Base-by-base conservation (phyloP, 2,888 invertebrate genomes). In the Heliconius hortense region DNA sequence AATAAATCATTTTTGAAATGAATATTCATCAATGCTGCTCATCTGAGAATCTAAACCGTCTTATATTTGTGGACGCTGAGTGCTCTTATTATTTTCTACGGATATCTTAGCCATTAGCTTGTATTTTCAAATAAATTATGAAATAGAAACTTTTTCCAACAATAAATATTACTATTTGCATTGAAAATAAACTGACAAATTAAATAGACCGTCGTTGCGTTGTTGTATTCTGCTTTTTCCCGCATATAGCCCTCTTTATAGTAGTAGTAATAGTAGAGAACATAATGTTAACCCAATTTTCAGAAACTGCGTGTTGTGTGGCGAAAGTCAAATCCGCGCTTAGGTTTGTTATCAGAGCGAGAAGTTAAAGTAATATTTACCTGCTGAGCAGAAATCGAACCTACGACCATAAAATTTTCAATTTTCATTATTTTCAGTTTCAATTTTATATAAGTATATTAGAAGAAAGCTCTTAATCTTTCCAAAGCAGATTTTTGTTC, bases 1-100 rank as follows among this genome's bases (percentile, higher is more conserved):
- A 79, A 79, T 78, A 79, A 79, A 78, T 79, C 76, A 79, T 73
- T 77, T 28, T 59, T 39, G 26, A 63, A 75, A 77, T 80, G 80
- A 80, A 81, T 81, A 80, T 79, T 80, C 79, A 80, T 79, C 75
- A 39, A 75, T 76, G 74, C 75, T 78, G 77, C 76, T 74, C 71
- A 74, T 76, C 73, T 73, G 67, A 74, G 76, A 78, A 74, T 78
- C 79, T 79, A 76, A 77, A 77, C 64, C 64, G 80, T 79, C 82
- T 80, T 81, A 78, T 77, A 79, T 79, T 79, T 80, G 80, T 77
- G 76, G 77, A 82, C 83, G 84, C 85, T 83, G 88, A 87, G 87
- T 84, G 87, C 85, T 82, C 81, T 81, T 81, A 79, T 77, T 82
- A 82, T 71, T 66, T 74, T 66, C 43, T 60, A 67, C 31, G 39